Conservation (phyloP, 2,797 vertebrate genomes). For the Alcedo atthis region DNA sequence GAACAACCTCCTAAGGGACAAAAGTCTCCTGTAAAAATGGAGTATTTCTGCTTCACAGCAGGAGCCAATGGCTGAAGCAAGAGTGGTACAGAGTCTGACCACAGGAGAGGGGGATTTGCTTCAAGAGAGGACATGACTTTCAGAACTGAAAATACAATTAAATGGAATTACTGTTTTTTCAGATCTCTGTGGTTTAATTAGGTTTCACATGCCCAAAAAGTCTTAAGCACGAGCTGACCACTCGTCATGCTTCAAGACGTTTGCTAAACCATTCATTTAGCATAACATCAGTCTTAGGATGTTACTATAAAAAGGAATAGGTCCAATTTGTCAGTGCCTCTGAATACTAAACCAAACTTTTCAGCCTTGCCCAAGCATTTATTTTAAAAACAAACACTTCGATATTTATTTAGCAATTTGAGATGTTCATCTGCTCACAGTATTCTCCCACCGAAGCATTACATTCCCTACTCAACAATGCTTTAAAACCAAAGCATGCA, state of each 20-base stretch:
- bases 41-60: neutral
- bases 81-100: neutral
- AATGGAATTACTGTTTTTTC: constrained; percentile 20
- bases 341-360: constrained; percentile 23
- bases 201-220: neutral
- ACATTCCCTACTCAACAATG: neutral
- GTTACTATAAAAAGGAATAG: constrained; percentile 1
- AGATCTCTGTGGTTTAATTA: neutral
- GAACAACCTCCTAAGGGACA: neutral
- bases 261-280: neutral
- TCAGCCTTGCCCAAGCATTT: neutral
- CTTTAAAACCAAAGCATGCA: neutral
- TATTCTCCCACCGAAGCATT: neutral
- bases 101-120: neutral
- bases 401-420: constrained; percentile 43
- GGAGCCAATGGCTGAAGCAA: neutral
- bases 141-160: neutral
- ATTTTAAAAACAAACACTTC: constrained; percentile 49
- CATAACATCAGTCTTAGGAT: neutral
- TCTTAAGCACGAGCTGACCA: neutral
- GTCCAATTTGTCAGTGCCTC: neutral
- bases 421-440: constrained; percentile 35
- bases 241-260: neutral
- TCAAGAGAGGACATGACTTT: neutral
- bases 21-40: neutral